Evolutionary conservation across 2,113 vertebrate species (phyloP), one percentile per base, ranked within the genome.

Genomic region (Poeciliopsis turrubarensis): DNA sequence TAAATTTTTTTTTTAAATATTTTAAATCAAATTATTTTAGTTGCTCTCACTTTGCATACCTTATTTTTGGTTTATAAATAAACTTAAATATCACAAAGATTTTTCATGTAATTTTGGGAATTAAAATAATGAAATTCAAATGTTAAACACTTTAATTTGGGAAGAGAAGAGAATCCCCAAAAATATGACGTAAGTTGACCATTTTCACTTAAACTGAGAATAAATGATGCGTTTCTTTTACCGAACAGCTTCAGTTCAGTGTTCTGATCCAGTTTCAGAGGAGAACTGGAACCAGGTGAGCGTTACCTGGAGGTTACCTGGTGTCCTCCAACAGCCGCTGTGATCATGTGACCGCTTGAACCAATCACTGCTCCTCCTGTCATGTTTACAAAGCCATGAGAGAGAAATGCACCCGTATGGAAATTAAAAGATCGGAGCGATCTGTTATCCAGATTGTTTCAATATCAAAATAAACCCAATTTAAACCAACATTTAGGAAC

Each of bases 321-420:
- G 25, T 61, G 34, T 29, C 60, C 12, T 10, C 31, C 3, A 5
- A 12, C 44, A 27, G 62, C 19, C 13, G 19, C 22, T 10, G 10
- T 25, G 64, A 19, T 79, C 73, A 68, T 51, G 74, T 80, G 77
- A 81, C 79, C 70, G 68, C 61, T 57, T 66, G 7, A 29, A 51
- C 75, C 66, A 80, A 67, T 83, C 74, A 63, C 11, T 2, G 54
- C 69, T 57, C 54, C 71, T 80, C 68, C 73, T 80, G 68, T 72
- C 8, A 11, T 82, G 79, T 87, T 81, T 84, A 84, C 81, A 71
- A 75, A 86, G 62, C 75, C 83, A 64, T 51, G 57, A 11, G n/a
- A 73, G 76, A 75, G 65, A 80, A 80, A 72, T 31, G 73, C 41
- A 32, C 73, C 68, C 17, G 39, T 41, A 10, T 12, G 5, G 12